Evolutionary conservation across 2,113 vertebrate species (phyloP).

Genomic region (Lasiurus borealis): DNA sequence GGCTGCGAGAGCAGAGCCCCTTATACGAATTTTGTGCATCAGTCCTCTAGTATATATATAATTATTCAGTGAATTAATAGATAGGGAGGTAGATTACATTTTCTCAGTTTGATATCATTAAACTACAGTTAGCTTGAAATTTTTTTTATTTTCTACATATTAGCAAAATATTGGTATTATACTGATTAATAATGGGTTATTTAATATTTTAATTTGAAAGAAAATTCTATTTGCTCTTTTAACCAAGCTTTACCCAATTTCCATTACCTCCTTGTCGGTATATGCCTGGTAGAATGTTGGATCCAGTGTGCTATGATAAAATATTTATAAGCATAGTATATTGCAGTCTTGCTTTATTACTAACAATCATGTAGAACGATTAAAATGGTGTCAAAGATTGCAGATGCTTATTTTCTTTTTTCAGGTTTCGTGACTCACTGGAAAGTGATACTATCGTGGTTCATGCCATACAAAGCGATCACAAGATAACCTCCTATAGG

Average conservation of each 20-base stretch:
- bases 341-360: neutral
- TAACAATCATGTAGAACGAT: neutral
- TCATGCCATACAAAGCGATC: constrained; percentile 88
- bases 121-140: neutral
- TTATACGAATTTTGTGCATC: too few relatives aligned
- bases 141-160: neutral
- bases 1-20: too few relatives aligned
- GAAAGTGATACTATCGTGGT: constrained; percentile 89
- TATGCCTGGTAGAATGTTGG: constrained; percentile 8
- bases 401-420: constrained; percentile 57
- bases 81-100: neutral
- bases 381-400: neutral
- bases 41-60: neutral
- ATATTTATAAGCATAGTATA: neutral
- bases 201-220: constrained; percentile 11
- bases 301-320: neutral
- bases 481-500: constrained; percentile 91
- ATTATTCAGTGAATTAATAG: neutral
- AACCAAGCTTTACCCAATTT: constrained; percentile 33
- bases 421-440: constrained; percentile 89
- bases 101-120: constrained; percentile 31
- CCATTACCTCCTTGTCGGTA: neutral
- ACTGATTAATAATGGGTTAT: neutral
- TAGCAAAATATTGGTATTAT: neutral
- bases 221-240: constrained; percentile 29